Conservation (phyloP, 2,797 vertebrate species). For the Dipus sagitta region DNA sequence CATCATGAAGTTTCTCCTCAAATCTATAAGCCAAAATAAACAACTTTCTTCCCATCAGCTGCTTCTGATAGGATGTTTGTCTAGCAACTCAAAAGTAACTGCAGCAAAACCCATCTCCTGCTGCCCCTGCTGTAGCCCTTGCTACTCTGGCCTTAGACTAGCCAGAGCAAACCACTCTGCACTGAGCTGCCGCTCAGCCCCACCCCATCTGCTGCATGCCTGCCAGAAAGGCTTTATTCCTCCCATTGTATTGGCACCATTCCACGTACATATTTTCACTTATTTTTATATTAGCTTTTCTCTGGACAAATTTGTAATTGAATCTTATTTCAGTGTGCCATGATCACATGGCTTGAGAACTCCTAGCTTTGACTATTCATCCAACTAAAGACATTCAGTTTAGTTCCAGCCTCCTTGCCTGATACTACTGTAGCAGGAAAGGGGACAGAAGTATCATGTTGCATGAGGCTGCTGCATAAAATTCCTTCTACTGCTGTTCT, state of each 20-base stretch:
- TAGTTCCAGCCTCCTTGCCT: not conserved
- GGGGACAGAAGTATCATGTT: not conserved
- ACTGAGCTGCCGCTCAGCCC: not conserved
- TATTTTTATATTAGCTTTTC: constrained; percentile 39
- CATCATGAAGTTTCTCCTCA: too few species aligned
- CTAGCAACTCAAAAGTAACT: too few species aligned
- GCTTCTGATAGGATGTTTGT: too few species aligned
- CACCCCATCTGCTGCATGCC: not conserved
- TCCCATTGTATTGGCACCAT: not conserved
- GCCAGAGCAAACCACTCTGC: too few species aligned
- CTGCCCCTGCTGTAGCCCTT: not conserved
- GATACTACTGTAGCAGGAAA: not conserved
- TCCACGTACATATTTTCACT: not conserved
- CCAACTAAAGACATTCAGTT: not conserved
- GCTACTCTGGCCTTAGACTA: not conserved
- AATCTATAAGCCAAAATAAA: too few species aligned
- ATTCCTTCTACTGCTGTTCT: not conserved
- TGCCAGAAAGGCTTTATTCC: not conserved
- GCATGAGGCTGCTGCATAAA: not conserved
- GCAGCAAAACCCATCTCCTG: not conserved
- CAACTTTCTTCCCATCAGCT: too few species aligned
- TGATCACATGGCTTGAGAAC: not conserved
- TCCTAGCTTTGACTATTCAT: not conserved
- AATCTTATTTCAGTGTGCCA: not conserved
- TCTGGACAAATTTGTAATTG: not conserved